Percentiles rank a stretch among this genome's conserved stretches.
These are phyloP conservation scores for Acrocephalus scirpaceus DNA, from an alignment of 2,797 vertebrate genomes.

Conservation along the genomic window DNA sequence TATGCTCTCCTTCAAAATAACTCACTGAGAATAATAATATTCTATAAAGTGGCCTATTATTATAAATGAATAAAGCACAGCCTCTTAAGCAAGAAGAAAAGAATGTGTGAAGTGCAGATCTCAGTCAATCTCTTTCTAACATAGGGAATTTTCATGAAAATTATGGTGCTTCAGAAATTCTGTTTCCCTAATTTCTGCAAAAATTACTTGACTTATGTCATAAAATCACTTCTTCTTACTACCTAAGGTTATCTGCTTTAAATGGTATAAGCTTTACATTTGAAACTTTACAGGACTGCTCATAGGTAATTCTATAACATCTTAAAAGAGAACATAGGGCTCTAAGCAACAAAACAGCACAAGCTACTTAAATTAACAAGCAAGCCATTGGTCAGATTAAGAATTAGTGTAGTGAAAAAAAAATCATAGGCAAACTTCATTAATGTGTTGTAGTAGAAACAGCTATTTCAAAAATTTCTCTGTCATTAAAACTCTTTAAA, in stretches of 20 bases:
- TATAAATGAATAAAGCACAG: constrained; percentile 35
- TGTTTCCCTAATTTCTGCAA: constrained; percentile 43
- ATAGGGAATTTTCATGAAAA: constrained; percentile 34
- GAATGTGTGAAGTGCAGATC: neutral
- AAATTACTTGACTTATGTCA: constrained; percentile 38
- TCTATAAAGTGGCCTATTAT: constrained; percentile 41
- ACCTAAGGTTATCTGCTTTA: constrained; percentile 31
- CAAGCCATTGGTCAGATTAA: neutral
- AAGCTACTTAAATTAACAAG: constrained; percentile 21
- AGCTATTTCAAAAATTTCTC: neutral
- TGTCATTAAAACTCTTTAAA: neutral
- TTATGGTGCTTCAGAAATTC: constrained; percentile 19
- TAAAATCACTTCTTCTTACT: constrained; percentile 21
- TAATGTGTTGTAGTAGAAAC: neutral
- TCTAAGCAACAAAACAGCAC: neutral
- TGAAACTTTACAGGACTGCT: constrained; percentile 22
- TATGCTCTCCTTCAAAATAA: constrained; percentile 14
- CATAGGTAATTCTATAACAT: constrained; percentile 2
- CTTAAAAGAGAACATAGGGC: neutral
- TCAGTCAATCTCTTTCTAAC: constrained; percentile 11
- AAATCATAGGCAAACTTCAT: neutral
- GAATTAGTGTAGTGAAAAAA: neutral
- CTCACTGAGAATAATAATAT: constrained; percentile 32
- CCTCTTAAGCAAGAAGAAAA: constrained; percentile 18
- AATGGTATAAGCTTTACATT: constrained; percentile 33